Evolutionary conservation across 37 sponge, comb jelly and placozoan genomes (phyloP).

Genomic region (Bolinopsis microptera): DNA sequence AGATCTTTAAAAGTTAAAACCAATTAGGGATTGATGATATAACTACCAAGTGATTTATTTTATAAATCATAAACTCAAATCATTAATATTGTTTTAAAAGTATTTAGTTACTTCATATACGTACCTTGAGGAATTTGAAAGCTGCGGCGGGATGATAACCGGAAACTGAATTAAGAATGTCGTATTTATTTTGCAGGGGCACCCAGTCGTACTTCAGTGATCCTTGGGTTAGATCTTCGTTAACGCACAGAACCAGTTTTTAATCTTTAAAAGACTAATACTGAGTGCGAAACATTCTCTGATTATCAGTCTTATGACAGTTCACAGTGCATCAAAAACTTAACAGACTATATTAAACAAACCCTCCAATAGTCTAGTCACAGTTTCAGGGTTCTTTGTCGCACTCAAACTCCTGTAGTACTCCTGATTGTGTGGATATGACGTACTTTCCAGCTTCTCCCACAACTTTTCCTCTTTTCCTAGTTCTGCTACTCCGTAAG

Average conservation of each 20-base stretch:
- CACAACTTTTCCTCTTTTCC: neutral
- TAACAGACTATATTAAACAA: too few species aligned
- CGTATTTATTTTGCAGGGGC: constrained; percentile 24
- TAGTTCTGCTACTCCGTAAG: neutral
- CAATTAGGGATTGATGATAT: too few species aligned
- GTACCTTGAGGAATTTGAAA: constrained; percentile 9
- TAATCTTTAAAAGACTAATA: too few species aligned
- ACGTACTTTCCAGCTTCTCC: neutral
- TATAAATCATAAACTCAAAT: too few species aligned
- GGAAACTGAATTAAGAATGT: constrained; percentile 34
- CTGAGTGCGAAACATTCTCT: too few species aligned
- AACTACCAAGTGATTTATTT: too few species aligned
- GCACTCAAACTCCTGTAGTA: neutral
- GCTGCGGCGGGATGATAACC: neutral
- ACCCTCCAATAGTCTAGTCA: constrained; percentile 8
- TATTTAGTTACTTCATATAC: too few species aligned
- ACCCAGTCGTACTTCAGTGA: constrained; percentile 57
- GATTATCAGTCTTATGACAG: too few species aligned
- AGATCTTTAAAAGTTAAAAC: neutral
- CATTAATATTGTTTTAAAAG: too few species aligned
- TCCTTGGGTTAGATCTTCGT: neutral
- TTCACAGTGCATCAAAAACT: too few species aligned
- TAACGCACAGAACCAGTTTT: too few species aligned
- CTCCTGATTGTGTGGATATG: neutral
- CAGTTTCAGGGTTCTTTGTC: neutral